Base-by-base conservation (phyloP, 2,797 vertebrate genomes). In the Darevskia mixta region DNA sequence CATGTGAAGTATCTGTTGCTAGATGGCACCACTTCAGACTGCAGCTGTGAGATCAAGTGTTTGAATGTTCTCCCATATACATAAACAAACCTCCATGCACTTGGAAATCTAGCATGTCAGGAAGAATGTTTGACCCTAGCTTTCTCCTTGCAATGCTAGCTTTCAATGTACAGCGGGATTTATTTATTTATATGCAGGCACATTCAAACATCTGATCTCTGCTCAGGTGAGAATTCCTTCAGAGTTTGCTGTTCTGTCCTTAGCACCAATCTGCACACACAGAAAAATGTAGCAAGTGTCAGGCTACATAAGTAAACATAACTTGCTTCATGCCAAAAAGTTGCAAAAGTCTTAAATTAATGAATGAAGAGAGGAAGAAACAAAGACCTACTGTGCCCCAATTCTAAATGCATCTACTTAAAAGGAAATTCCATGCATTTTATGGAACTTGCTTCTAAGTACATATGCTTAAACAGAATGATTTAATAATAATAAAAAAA, bases 271-370 rank as follows among this genome's bases (percentile, higher is more conserved):
- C 29, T 86, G 83, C 64, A 84, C 87, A 78, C 84, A 67, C 29
- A 81, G 93, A 83, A 91, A 87, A 66, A 78, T 94, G 92, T 91
- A 92, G 93, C 94, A 95, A n/a, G 45, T 64, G 58, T 78, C 71
- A 86, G 93, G 91, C 92, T 92, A 93, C 45, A 89, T 90, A 95
- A 32, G 90, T 96, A 95, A 96, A 96, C 95, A 95, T 96, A 94
- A 95, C 86, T 88, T 91, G 89, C 88, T 92, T 90, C 89, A 92
- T 95, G 92, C 87, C 93, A 89, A 93, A 93, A 86, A 94, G 92
- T 92, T 92, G 90, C 89, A 92, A 66, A 85, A 86, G 87, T 94
- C 86, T 97, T 96, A 95, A 96, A 94, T 97, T 95, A 96, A 95
- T 93, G 90, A 93, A 93, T 90, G 67, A 18, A 83, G 55, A 82